Base-by-base conservation (phyloP, 2,888 invertebrate species). In the Odontomyia ornata region DNA sequence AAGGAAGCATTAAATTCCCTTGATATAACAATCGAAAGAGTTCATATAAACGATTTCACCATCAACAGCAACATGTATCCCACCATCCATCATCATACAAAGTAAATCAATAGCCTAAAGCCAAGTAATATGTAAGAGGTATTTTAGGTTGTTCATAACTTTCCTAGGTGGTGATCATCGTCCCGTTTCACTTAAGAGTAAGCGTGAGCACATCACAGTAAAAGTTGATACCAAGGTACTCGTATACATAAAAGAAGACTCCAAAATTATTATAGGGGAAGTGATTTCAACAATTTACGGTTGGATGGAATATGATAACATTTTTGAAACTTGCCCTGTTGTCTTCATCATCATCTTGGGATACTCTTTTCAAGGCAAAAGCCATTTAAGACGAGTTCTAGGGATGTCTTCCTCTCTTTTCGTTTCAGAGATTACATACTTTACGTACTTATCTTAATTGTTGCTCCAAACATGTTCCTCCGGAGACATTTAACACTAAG, bases 361-460 rank as follows among this genome's bases (percentile, higher is more conserved):
- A 23, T 25, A n/a, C 3, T 60, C 15, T 60, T 21, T 9, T 5
- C 60, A 18, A 13, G 60, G 18, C 9, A 25, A 25, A 60, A 60
- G 60, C 23, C 15, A 23, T 60, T 60, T n/a, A n/a, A 25, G 18
- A 4, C 3, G 15, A 15, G 52, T 18, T 15, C 15, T 13, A 60
- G 60, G 25, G 3, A 60, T 23, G 60, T 23, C 23, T 23, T 23
- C 3, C 23, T 25, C 60, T 60, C 21, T 23, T 25, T 4, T 60
- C 5, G n/a, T 25, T 25, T 1, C 3, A 25, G 0, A 60, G 25
- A 60, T 65, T 43, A 65, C 36, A 23, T 65, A 43, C 65, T 65
- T 72, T 56, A 56, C 30, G 56, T 56, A 72, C 72, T 72, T 56
- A 72, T 72, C 72, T 56, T 72, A 72, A 72, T 72, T 72, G 56